Evolutionary conservation across 2,113 vertebrate species (phyloP).

Genomic region (Hiodon tergisus): DNA sequence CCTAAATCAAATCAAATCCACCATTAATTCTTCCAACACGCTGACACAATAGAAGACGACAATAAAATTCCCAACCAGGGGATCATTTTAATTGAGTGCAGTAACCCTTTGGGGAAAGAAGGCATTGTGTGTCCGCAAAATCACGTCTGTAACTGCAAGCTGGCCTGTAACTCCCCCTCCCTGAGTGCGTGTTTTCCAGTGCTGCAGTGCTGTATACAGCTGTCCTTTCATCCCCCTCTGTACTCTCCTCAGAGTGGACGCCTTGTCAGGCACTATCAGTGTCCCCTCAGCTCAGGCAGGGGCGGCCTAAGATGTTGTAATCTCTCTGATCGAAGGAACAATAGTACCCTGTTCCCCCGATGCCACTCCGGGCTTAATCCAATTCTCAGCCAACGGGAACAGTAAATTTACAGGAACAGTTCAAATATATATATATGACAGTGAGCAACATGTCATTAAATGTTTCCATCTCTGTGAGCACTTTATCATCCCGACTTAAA

Average conservation of each 20-base stretch:
- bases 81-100: neutral
- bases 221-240: neutral
- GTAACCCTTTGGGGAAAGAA: neutral
- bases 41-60: no score
- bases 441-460: no score
- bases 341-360: neutral
- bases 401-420: no score
- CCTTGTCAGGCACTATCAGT: neutral
- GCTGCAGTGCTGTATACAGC: neutral
- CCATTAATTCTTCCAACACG: no score
- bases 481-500: no score
- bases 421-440: no score
- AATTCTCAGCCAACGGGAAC: no score
- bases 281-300: neutral
- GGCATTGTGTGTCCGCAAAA: neutral
- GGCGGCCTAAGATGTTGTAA: neutral
- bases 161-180: no score
- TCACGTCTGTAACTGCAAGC: neutral
- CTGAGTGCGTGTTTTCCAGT: neutral
- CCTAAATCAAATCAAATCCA: no score
- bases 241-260: neutral
- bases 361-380: no score
- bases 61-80: no score
- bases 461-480: no score
- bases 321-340: neutral